A percentile compares a stretch with the other conserved stretches of the same genome.
Evolutionary conservation across 2,113 vertebrate genomes (phyloP).

Genomic region (Pogona vitticeps): DNA sequence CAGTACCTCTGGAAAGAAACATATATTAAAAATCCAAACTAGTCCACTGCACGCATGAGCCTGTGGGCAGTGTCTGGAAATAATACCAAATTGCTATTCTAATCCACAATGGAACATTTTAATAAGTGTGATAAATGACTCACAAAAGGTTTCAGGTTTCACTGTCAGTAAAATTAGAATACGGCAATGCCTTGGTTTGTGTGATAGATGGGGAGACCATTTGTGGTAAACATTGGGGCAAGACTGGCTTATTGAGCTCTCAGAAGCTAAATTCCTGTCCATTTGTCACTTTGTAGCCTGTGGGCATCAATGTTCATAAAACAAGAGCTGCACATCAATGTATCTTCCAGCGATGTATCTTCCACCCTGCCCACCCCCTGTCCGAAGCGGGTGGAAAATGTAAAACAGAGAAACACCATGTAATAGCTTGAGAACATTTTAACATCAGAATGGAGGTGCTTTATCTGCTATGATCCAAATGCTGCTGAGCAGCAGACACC

Average conservation of each 20-base stretch:
- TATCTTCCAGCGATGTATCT: conserved; percentile 59
- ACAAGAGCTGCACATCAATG: conserved; percentile 57
- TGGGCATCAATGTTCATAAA: conserved; percentile 59
- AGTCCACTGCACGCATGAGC: conserved; percentile 76
- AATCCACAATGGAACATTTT: conserved; percentile 87
- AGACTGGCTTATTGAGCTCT: conserved; percentile 71
- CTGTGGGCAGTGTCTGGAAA: conserved; percentile 76
- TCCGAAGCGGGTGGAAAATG: conserved; percentile 36
- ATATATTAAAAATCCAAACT: conserved; percentile 71
- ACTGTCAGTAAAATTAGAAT: conserved; percentile 71
- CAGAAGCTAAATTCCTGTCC: conserved; percentile 66
- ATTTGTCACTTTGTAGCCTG: conserved; percentile 73
- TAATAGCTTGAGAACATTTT: neutral
- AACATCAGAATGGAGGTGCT: neutral
- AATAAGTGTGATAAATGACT: conserved; percentile 88
- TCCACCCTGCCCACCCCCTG: neutral
- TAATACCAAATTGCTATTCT: conserved; percentile 85
- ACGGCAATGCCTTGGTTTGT: conserved; percentile 52
- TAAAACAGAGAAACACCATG: conserved; percentile 26
- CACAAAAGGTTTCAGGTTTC: conserved; percentile 79
- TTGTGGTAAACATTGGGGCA: conserved; percentile 72
- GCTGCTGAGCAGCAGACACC: neutral
- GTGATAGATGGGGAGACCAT: conserved; percentile 79
- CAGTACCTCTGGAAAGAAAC: conserved; percentile 60
- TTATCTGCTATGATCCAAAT: neutral